Evolutionary conservation across 2,888 invertebrate species (phyloP).

Genomic region (Pemphredon lugubris): DNA sequence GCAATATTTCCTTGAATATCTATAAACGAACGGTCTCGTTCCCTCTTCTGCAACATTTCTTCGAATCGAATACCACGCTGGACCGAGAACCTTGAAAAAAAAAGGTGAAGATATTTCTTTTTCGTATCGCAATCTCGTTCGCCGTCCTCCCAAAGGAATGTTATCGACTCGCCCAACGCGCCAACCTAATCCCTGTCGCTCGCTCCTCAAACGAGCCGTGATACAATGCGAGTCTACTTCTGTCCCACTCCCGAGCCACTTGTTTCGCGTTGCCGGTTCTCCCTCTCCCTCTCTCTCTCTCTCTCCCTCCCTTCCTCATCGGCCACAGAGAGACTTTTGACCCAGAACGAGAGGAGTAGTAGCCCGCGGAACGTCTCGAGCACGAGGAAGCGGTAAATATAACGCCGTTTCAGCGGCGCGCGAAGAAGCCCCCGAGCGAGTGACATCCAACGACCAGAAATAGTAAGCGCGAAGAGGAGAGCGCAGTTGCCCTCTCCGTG

Average conservation of each 20-base stretch:
- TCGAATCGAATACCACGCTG: too few species aligned
- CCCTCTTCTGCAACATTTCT: too few species aligned
- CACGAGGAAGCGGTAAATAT: constrained; percentile 71
- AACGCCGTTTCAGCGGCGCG: constrained; percentile 65
- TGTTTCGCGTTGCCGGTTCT: too few species aligned
- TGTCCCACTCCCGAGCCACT: constrained; percentile 51
- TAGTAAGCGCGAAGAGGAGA: constrained; percentile 52
- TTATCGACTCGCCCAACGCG: neutral
- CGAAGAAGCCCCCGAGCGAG: constrained; percentile 45
- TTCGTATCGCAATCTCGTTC: too few species aligned
- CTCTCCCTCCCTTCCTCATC: constrained; percentile 41
- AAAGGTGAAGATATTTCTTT: too few species aligned
- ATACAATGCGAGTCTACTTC: constrained; percentile 20
- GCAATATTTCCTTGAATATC: too few species aligned
- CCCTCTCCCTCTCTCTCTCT: too few species aligned
- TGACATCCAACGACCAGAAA: constrained; percentile 59
- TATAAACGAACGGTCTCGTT: too few species aligned
- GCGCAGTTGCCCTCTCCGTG: constrained; percentile 47
- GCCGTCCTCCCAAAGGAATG: too few species aligned
- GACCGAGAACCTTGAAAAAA: too few species aligned
- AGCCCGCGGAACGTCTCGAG: constrained; percentile 56
- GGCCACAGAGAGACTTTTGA: constrained; percentile 66
- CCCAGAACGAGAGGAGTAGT: constrained; percentile 68
- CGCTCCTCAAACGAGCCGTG: neutral
- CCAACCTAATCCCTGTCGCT: neutral